Evolutionary conservation across 2,888 invertebrate species (phyloP).

Genomic region (Drosophila barbarae): DNA sequence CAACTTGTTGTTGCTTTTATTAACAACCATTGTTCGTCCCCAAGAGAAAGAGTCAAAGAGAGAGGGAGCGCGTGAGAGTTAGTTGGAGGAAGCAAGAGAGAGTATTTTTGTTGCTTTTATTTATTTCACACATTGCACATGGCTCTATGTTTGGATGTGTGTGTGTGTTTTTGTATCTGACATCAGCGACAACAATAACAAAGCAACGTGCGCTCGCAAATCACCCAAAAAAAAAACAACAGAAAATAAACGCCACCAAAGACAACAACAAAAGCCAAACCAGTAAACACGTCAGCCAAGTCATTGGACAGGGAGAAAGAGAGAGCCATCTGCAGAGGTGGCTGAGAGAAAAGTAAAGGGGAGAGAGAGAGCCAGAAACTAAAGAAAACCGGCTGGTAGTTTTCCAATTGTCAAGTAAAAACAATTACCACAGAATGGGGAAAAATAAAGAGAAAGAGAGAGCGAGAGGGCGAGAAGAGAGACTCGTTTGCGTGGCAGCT

Average conservation of each 20-base stretch:
- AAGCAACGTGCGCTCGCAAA: conserved; percentile 66
- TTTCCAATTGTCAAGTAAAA: conserved; percentile 56
- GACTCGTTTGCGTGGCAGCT: conserved; percentile 39
- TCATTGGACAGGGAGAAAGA: conserved; percentile 35
- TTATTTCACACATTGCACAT: conserved; percentile 49
- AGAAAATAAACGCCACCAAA: conserved; percentile 24
- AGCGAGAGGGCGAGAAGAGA: background rate
- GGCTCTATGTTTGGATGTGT: conserved; percentile 24
- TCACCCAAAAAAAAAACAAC: conserved; percentile 26
- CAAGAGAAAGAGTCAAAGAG: conserved; percentile 5
- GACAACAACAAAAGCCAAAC: conserved; percentile 50
- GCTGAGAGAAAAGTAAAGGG: conserved; percentile 13
- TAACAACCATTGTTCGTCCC: conserved; percentile 18
- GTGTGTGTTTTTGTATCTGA: conserved; percentile 53
- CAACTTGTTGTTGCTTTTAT: conserved; percentile 16
- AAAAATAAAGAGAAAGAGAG: conserved; percentile 8
- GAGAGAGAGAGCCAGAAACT: conserved; percentile 20
- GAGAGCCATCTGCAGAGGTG: conserved; percentile 1
- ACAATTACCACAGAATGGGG: conserved; percentile 31
- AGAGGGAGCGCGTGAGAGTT: conserved; percentile 1
- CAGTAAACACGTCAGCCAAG: conserved; percentile 67
- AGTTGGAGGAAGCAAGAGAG: background rate
- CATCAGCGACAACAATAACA: conserved; percentile 72
- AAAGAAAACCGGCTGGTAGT: conserved; percentile 56
- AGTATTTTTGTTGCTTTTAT: conserved; percentile 4